Conservation (phyloP, 2,888 invertebrate species). For the Beris morrisii region DNA sequence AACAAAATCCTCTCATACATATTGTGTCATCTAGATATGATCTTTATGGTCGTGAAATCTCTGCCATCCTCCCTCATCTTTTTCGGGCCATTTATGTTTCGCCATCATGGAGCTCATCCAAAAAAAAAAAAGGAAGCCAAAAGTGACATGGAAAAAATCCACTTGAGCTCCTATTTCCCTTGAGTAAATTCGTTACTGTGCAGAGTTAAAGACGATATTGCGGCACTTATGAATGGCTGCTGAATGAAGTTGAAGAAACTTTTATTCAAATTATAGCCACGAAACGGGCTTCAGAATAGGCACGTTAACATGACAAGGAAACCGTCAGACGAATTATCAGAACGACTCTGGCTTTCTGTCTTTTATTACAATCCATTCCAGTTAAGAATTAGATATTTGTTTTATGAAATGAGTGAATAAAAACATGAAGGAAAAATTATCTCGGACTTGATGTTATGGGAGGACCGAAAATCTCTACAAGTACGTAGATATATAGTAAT, state of each 20-base stretch:
- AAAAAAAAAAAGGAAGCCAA: neutral
- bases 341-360: too few species aligned
- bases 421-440: too few species aligned
- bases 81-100: neutral
- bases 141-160: constrained; percentile 3
- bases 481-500: too few species aligned
- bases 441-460: too few species aligned
- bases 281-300: neutral
- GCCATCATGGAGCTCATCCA: neutral
- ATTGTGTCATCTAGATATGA: constrained; percentile 12
- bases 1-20: neutral
- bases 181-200: constrained; percentile 7
- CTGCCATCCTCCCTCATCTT: neutral
- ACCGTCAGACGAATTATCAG: too few species aligned
- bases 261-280: constrained; percentile 22
- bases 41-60: constrained; percentile 5
- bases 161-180: constrained; percentile 8
- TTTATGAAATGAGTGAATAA: too few species aligned
- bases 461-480: too few species aligned
- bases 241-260: constrained; percentile 12
- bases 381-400: too few species aligned
- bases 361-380: too few species aligned
- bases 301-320: too few species aligned
- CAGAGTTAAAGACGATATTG: constrained; percentile 9
- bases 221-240: constrained; percentile 11